Evolutionary conservation across 1,140 invertebrate species (phyloP).

Genomic region (Caenorhabditis inopinata): DNA sequence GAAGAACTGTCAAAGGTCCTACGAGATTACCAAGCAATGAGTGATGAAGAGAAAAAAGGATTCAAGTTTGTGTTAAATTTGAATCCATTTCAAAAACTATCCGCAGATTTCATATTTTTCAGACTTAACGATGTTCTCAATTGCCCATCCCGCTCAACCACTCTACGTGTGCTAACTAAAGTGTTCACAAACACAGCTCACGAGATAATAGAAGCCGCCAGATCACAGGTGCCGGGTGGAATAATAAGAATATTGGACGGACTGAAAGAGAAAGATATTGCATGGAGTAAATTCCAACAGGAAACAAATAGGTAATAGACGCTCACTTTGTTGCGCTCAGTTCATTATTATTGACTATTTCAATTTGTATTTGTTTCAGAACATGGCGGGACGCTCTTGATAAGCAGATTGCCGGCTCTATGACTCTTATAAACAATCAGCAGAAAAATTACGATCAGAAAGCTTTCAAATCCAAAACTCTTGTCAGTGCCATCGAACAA

Average conservation of each 20-base stretch:
- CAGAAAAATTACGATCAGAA: constrained; percentile 22
- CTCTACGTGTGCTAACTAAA: not conserved
- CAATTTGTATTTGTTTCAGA: not conserved
- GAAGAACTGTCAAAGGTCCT: not conserved
- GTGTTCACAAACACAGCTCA: not conserved
- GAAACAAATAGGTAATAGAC: not conserved
- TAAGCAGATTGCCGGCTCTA: not conserved
- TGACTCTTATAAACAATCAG: not conserved
- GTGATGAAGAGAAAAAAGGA: not conserved
- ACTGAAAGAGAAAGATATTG: not conserved
- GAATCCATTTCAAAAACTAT: no score
- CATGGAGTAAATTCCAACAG: not conserved
- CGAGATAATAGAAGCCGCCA: not conserved
- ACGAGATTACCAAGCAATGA: not conserved
- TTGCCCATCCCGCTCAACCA: not conserved
- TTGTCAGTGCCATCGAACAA: not conserved
- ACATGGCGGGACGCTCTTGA: not conserved
- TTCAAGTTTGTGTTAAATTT: not conserved
- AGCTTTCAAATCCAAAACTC: constrained; percentile 6
- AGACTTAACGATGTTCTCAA: not conserved
- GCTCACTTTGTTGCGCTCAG: not conserved
- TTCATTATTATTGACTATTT: not conserved
- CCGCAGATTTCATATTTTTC: no score
- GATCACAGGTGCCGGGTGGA: not conserved
- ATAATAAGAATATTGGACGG: not conserved